These are phyloP conservation scores for Alaudala cheleensis DNA, from an alignment of 2,113 vertebrate genomes.

Conservation along the genomic window DNA sequence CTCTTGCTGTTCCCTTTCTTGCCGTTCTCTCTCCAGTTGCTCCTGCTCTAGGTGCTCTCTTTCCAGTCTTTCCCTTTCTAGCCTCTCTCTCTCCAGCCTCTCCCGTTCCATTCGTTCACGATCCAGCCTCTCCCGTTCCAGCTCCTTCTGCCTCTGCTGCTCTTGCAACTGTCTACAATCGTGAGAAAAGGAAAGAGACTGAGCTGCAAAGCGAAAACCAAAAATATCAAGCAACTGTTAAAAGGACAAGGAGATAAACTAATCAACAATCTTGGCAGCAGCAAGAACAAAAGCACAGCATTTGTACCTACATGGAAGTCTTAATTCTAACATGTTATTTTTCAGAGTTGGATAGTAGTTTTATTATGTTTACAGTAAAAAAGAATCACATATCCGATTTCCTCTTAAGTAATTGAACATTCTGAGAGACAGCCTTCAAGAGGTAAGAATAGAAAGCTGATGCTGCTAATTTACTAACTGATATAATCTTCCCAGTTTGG, in stretches of 20 bases:
- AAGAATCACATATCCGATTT: not conserved
- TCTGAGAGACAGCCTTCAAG: not conserved
- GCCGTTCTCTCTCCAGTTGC: constrained; percentile 76
- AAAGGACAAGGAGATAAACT: not conserved
- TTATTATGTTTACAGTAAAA: not conserved
- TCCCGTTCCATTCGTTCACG: constrained; percentile 80
- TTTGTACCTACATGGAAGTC: not conserved
- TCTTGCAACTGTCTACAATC: constrained; percentile 90
- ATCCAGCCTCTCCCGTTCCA: constrained; percentile 80
- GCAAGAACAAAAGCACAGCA: not conserved
- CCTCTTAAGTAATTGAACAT: not conserved
- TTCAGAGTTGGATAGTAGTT: not conserved
- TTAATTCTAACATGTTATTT: not conserved
- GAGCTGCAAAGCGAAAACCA: not conserved
- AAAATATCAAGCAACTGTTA: not conserved
- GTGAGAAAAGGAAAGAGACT: not conserved
- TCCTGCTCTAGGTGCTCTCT: constrained; percentile 81
- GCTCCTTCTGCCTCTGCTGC: constrained; percentile 90
- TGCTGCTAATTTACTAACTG: not conserved
- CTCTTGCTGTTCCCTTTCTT: constrained; percentile 74
- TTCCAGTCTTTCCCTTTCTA: constrained; percentile 81
- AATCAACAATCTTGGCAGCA: not conserved
- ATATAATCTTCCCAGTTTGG: constrained; percentile 8
- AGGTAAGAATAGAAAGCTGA: not conserved
- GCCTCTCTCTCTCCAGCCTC: constrained; percentile 78